Evolutionary conservation across 1,140 invertebrate genomes (phyloP).

Genomic region (Drosophila takahashii): DNA sequence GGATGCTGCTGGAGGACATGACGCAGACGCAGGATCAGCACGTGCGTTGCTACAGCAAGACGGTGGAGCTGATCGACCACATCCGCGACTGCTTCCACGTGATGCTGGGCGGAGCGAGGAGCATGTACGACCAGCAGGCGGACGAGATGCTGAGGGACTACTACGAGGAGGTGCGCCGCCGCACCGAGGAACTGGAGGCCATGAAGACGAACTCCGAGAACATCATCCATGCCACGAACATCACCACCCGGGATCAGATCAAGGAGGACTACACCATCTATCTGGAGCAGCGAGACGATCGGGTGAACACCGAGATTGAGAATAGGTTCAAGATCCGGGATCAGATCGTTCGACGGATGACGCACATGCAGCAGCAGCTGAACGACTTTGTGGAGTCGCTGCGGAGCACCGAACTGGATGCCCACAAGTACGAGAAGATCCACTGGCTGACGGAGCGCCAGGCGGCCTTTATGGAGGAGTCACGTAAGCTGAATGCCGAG

Average conservation of each 20-base stretch:
- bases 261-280: constrained; percentile 67
- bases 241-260: constrained; percentile 57
- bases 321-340: constrained; percentile 68
- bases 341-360: constrained; percentile 60
- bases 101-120: constrained; percentile 47
- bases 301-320: constrained; percentile 70
- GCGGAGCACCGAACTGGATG: constrained; percentile 65
- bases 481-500: constrained; percentile 55
- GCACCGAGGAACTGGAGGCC: constrained; percentile 60
- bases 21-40: constrained; percentile 63
- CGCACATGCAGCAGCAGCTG: constrained; percentile 57
- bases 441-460: constrained; percentile 67
- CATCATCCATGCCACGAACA: constrained; percentile 71
- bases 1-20: constrained; percentile 66
- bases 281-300: constrained; percentile 68
- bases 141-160: constrained; percentile 69
- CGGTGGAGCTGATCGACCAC: constrained; percentile 70
- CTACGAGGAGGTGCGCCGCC: constrained; percentile 62
- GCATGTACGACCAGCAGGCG: constrained; percentile 63
- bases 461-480: constrained; percentile 61
- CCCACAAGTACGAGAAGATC: constrained; percentile 71
- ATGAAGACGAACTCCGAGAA: constrained; percentile 69
- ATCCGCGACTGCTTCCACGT: constrained; percentile 63
- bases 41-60: constrained; percentile 41
- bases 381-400: constrained; percentile 65